Evolutionary conservation across 2,888 invertebrate species (phyloP).

Genomic region (Drosophila sordidula): DNA sequence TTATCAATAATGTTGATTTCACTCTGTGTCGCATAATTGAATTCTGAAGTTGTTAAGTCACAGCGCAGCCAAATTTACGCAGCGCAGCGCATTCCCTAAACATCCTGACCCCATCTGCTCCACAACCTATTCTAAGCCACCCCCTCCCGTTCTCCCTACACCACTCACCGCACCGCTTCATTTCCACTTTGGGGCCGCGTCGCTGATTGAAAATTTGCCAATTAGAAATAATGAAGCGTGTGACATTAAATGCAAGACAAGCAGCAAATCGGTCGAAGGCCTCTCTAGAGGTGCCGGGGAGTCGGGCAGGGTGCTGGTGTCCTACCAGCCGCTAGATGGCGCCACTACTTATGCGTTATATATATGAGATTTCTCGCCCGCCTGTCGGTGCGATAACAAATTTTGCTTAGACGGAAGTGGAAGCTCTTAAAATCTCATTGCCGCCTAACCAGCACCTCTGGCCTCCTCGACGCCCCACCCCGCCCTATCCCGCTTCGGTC

Average conservation of each 20-base stretch:
- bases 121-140: not conserved
- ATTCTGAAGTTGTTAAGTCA: constrained; percentile 81
- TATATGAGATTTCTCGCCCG: constrained; percentile 36
- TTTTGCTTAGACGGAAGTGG: constrained; percentile 76
- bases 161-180: not conserved
- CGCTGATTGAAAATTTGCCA: constrained; percentile 80
- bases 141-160: not conserved
- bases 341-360: constrained; percentile 46
- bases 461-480: not conserved
- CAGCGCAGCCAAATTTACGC: constrained; percentile 74
- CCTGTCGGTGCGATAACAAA: constrained; percentile 71
- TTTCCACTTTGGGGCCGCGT: constrained; percentile 30
- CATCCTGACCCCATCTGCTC: constrained; percentile 1
- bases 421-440: constrained; percentile 81
- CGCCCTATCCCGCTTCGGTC: no score
- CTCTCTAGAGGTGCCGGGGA: constrained; percentile 16
- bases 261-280: constrained; percentile 70
- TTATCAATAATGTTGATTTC: constrained; percentile 82
- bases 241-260: constrained; percentile 81
- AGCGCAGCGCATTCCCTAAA: constrained; percentile 61
- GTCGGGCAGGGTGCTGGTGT: not conserved
- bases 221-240: constrained; percentile 81
- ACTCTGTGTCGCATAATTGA: constrained; percentile 82
- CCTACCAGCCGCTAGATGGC: constrained; percentile 16
- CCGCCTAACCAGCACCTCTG: constrained; percentile 33